phyloP scores from a whole-genome alignment of 2,113 vertebrate genomes.

The Plecturocebus donacophilus region DNA sequence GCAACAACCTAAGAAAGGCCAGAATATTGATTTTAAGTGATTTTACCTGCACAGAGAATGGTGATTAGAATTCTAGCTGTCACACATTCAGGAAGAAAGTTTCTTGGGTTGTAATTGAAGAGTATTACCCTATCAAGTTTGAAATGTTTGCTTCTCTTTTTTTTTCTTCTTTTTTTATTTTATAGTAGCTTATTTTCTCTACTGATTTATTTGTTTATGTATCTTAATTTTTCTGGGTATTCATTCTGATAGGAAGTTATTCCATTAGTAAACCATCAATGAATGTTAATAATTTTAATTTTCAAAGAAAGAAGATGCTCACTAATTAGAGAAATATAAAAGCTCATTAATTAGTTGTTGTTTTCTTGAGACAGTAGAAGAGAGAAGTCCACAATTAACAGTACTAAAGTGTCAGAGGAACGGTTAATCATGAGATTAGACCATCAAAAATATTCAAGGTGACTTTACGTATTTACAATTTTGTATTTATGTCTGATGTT shows the following conservation, averaged over 20 bases:
- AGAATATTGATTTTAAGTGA: slow-evolving; percentile 53
- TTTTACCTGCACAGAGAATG: slow-evolving; percentile 18
- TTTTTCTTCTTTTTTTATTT: neutral
- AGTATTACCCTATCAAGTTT: neutral
- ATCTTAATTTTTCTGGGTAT: neutral
- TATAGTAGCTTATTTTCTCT: neutral
- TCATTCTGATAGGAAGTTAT: neutral
- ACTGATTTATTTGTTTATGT: neutral
- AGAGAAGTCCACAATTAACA: neutral
- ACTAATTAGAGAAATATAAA: neutral
- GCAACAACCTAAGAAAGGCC: slow-evolving; percentile 7
- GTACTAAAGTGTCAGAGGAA: neutral
- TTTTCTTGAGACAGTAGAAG: neutral
- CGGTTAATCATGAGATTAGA: neutral
- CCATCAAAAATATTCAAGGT: neutral
- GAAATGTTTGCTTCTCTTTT: neutral
- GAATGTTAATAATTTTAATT: neutral
- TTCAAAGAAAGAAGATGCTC: slow-evolving; percentile 7
- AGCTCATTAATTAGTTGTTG: neutral
- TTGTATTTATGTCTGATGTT: neutral
- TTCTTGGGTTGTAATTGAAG: slow-evolving; percentile 16
- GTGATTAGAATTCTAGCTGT: neutral
- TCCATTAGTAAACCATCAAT: neutral
- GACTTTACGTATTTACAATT: neutral
- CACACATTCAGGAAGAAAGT: neutral